Evolutionary conservation across 2,888 invertebrate genomes (phyloP), one percentile per base, ranked within the genome.

Genomic region (Nemotelus pantherinus): DNA sequence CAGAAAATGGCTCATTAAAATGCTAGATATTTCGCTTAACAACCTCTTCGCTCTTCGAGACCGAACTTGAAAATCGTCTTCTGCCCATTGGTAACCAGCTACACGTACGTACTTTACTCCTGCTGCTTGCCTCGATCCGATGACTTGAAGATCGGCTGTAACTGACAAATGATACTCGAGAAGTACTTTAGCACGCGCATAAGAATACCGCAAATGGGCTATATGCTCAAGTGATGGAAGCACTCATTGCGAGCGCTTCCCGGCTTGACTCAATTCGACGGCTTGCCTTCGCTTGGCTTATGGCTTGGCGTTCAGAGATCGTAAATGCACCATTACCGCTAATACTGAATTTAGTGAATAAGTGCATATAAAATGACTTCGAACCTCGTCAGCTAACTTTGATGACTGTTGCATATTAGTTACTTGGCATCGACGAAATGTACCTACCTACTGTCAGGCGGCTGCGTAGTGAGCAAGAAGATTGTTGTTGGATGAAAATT

Each of bases 141-240:
- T 71, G 55, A 9, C 39, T 55, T 63, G 44, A 10, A 74, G 55
- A 55, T 57, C 53, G 57, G 67, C 60, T 45, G 47, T 58, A 74
- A 74, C 74, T 74, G 74, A 74, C 74, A 74, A 74, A 74, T 74
- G 74, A 74, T 60, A 74, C 74, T 74, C 74, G 63, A 74, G 74
- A 74, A 74, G 74, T 50, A 74, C 74, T 74, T 74, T 60, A 74
- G 74, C 74, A 74, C 74, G 74, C 74, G 74, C 74, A 74, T 74
- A 74, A 74, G 74, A 74, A 74, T 60, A 60, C 60, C 74, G 63
- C 48, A 74, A 74, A 74, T 74, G 60, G 50, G 6, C 60, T 60
- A 43, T 48, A 74, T 53, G 70, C 43, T 70, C 39, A 74, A 74
- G 63, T 74, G 74, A 74, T 74, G 74, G 71, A 63, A 74, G 63